phyloP scores from a whole-genome alignment of 2,888 invertebrate species.

The Sminthurides aquaticus region DNA sequence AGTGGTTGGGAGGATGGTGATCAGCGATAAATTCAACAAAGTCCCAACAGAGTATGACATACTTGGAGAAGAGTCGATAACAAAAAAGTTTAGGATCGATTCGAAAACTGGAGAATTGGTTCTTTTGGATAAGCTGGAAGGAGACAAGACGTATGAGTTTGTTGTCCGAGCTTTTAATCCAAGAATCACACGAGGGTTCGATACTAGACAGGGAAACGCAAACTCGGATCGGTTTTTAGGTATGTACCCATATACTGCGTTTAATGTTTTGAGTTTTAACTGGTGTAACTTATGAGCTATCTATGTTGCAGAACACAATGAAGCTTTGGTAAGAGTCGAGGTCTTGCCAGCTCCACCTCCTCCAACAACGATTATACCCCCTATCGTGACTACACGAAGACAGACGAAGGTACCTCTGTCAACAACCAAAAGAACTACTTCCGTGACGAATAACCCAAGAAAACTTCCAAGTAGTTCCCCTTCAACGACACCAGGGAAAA shows the following conservation, averaged over 20 bases:
- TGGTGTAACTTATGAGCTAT: neutral
- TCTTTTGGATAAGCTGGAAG: constrained; percentile 64
- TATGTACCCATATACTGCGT: constrained; percentile 11
- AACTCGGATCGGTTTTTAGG: constrained; percentile 36
- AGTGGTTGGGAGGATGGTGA: constrained; percentile 66
- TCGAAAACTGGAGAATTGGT: constrained; percentile 67
- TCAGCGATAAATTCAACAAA: constrained; percentile 60
- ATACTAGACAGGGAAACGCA: constrained; percentile 36
- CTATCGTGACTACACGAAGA: constrained; percentile 4
- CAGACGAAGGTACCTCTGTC: constrained; percentile 3
- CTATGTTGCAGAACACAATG: constrained; percentile 35
- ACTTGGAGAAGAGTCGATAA: constrained; percentile 44
- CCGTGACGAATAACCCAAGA: constrained; percentile 1
- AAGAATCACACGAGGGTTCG: constrained; percentile 33
- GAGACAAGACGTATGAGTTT: constrained; percentile 62
- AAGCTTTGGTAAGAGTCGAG: constrained; percentile 38
- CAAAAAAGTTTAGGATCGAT: constrained; percentile 65
- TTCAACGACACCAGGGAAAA: neutral
- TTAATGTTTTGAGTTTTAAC: neutral
- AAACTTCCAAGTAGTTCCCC: neutral
- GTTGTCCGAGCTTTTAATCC: constrained; percentile 49
- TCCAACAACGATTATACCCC: constrained; percentile 2
- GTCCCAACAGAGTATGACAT: constrained; percentile 50
- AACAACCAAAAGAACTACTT: constrained; percentile 16
- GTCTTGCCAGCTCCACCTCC: constrained; percentile 18